Conservation (phyloP, 2,888 invertebrate species). For the Lacanobia wlatinum region DNA sequence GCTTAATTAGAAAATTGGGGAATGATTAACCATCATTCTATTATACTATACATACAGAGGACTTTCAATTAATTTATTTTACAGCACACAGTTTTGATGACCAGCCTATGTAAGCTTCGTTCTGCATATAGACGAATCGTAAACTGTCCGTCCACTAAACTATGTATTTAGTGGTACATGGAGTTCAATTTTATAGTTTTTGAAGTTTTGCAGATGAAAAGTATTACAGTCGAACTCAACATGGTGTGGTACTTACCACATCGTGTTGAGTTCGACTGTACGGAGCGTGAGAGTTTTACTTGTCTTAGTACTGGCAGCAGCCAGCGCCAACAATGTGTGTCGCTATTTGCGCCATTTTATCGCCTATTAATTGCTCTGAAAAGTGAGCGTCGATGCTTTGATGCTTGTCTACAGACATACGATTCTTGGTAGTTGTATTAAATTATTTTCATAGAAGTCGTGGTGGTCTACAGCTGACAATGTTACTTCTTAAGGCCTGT, state of each 20-base stretch:
- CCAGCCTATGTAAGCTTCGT: no score
- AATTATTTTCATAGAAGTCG: slow-evolving; percentile 6
- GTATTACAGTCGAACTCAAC: no score
- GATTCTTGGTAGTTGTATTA: slow-evolving; percentile 8
- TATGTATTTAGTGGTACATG: no score
- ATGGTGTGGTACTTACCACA: neutral
- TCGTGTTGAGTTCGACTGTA: slow-evolving; percentile 21
- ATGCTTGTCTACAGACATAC: slow-evolving; percentile 46
- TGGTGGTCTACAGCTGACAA: neutral
- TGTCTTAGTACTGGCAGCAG: slow-evolving; percentile 65
- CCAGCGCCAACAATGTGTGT: slow-evolving; percentile 64
- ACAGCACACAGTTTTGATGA: no score
- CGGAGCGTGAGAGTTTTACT: slow-evolving; percentile 66
- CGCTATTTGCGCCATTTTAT: slow-evolving; percentile 75
- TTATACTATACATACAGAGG: no score
- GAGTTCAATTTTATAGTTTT: neutral
- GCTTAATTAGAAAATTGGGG: no score
- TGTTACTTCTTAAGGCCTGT: neutral
- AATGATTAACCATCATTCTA: no score
- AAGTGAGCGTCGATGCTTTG: slow-evolving; percentile 72
- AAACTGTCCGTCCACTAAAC: no score
- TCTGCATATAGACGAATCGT: no score
- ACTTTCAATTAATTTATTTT: no score
- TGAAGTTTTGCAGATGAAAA: neutral
- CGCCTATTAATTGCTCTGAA: slow-evolving; percentile 80